Evolutionary conservation across 2,888 invertebrate species (phyloP).

Genomic region (Andrena praecox): DNA sequence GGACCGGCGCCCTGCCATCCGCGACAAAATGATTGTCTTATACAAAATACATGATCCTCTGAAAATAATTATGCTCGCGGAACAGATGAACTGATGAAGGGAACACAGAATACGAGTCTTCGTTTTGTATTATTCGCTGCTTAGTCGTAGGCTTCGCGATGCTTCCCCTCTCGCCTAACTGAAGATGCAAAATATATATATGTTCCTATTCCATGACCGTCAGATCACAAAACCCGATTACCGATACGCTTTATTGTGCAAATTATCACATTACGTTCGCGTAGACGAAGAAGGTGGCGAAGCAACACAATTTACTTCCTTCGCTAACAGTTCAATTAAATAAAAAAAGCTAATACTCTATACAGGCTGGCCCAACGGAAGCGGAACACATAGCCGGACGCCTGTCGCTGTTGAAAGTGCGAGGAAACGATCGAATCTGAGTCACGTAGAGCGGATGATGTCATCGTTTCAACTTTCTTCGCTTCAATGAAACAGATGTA

Average conservation of each 20-base stretch:
- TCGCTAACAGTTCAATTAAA: conserved; percentile 35
- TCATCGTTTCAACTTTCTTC: not conserved
- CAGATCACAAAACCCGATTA: conserved; percentile 46
- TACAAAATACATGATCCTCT: conserved; percentile 35
- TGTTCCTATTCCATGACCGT: conserved; percentile 27
- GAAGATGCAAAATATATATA: conserved; percentile 43
- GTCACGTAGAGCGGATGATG: not conserved
- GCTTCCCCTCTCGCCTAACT: conserved; percentile 37
- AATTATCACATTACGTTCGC: conserved; percentile 68
- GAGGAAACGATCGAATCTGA: not conserved
- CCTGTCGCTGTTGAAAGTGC: not conserved
- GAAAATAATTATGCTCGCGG: conserved; percentile 15
- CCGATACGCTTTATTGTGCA: conserved; percentile 62
- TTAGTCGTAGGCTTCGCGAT: conserved; percentile 51
- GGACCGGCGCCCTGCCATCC: not conserved
- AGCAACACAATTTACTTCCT: conserved; percentile 29
- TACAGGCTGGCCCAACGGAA: not conserved
- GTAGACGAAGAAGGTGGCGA: conserved; percentile 23
- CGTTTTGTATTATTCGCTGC: conserved; percentile 42
- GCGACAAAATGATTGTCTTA: conserved; percentile 58
- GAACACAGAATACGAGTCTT: conserved; percentile 36
- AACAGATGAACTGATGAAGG: not conserved
- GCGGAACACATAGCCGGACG: not conserved
- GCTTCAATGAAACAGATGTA: not conserved
- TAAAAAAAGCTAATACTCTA: conserved; percentile 34